Conservation (phyloP, 2,888 invertebrate species). For the Spodoptera picta region DNA sequence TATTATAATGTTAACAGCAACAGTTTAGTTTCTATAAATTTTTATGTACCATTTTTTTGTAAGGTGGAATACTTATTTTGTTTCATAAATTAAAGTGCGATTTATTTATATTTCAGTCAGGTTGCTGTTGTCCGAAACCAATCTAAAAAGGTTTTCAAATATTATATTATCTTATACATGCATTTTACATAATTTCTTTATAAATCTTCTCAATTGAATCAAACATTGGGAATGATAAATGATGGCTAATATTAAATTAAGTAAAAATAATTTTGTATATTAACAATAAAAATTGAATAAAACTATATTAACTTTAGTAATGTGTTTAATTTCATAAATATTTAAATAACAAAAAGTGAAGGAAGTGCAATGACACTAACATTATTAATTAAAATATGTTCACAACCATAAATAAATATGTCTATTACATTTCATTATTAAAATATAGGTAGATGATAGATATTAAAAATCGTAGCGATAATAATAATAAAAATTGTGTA, state of each 20-base stretch:
- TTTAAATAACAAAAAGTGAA: constrained; percentile 41
- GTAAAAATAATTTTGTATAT: constrained; percentile 36
- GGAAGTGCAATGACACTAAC: constrained; percentile 43
- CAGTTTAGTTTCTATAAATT: background rate
- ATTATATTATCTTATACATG: constrained; percentile 1
- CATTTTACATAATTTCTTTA: background rate
- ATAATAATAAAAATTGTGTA: no score
- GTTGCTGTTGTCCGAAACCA: no score
- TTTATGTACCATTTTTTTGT: no score
- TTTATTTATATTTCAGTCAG: no score
- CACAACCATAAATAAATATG: constrained; percentile 49
- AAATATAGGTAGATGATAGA: background rate
- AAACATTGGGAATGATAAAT: constrained; percentile 7
- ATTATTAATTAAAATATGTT: constrained; percentile 29
- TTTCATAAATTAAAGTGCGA: no score
- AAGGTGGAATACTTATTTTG: no score
- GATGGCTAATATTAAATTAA: constrained; percentile 29
- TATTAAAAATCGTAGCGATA: no score
- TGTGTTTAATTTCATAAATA: constrained; percentile 47
- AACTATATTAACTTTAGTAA: constrained; percentile 49
- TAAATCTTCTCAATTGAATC: constrained; percentile 24
- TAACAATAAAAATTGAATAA: constrained; percentile 32
- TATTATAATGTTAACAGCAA: background rate
- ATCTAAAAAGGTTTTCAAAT: no score
- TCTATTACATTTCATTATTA: background rate